Base-by-base conservation (phyloP, 2,113 vertebrate species). In the Sinosuthora webbiana region DNA sequence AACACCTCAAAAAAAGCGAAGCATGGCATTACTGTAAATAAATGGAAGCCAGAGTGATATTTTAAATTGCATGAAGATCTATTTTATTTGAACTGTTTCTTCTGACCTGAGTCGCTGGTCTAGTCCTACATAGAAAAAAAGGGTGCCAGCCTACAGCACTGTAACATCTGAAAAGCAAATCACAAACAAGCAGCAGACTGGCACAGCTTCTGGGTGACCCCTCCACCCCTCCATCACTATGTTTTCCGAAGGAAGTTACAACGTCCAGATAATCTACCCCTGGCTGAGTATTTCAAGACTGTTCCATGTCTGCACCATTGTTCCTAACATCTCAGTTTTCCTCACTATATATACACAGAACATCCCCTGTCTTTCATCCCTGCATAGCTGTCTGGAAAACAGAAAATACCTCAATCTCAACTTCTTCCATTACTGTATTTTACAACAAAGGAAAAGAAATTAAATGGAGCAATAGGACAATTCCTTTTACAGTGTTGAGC, bases 201-300 rank as follows among this genome's bases (percentile, higher is more conserved):
- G 4, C 31, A 77, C 71, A 93, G 91, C 90, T 95, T 81, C 55
- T 97, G 92, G 15, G 79, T 87, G 71, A 97, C 18, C 65, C 76
- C 37, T n/a, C 19, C 53, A 56, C 70, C 59, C 17, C 28, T 57
- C 83, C 42, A 37, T 75, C 91, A 89, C 95, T 94, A 12, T 27
- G 24, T 90, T 97, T 71, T 74, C 97, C 91, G 37, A 97, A 95
- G 33, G 83, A 93, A 87, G 53, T 82, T 33, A 92, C 13, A 14
- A 98, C 80, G 79, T 94, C 76, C 42, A 94, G 73, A 73, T 94
- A 95, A 81, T 92, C 85, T 76, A 96, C 60, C 8, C 63, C 82
- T n/a, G 60, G 30, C 77, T 88, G 92, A 65, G n/a, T 95, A 27
- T 95, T 88, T 81, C 64, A 84, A 71, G 96, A 82, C 19, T 93